Base-by-base conservation (phyloP, 2,888 invertebrate species). In the Synanthedon andrenaeformis region DNA sequence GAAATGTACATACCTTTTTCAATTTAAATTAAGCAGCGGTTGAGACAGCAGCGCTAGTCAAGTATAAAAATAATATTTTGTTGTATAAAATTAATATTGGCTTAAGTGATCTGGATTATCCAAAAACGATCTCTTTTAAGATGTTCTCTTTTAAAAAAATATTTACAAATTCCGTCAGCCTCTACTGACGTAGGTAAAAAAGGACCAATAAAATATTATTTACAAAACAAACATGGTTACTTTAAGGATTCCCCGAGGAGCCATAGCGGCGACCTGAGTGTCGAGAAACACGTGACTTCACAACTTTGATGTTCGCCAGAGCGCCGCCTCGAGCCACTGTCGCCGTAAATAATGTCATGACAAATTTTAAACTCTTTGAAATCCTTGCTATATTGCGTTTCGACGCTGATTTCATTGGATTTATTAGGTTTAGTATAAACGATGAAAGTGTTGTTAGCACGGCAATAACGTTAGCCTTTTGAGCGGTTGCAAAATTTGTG, bases 321-420 rank as follows among this genome's bases (percentile, higher is more conserved):
- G 69, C 51, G 23, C 72, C 67, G 65, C 69, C 58, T 54, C 35
- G 61, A 61, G 58, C 61, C 56, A 58, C 66, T 72, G 78, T 73
- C 79, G 62, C 70, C 74, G 69, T 85, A 84, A 85, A 85, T 84
- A 73, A 75, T 76, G 83, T 81, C 80, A 70, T 66, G 84, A 85
- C 84, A 84, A 85, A 85, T 85, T 83, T 80, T 73, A 71, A 45
- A 76, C 70, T 76, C 79, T 81, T 81, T 82, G 82, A 83, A 79
- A 84, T 82, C 71, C 60, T 61, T 66, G 69, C 54, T 58, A 54
- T 58, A 50, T 54, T 63, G 59, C 62, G 55, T 62, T 57, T 62
- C 59, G 71, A 66, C 67, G 70, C 66, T 73, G 75, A 72, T 73
- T 79, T 72, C 69, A 79, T 79, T 69, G 69, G 69, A 83, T 83